These are phyloP conservation scores for Orthonychiurus folsomi DNA, from an alignment of 2,888 invertebrate genomes.

Conservation along the genomic window DNA sequence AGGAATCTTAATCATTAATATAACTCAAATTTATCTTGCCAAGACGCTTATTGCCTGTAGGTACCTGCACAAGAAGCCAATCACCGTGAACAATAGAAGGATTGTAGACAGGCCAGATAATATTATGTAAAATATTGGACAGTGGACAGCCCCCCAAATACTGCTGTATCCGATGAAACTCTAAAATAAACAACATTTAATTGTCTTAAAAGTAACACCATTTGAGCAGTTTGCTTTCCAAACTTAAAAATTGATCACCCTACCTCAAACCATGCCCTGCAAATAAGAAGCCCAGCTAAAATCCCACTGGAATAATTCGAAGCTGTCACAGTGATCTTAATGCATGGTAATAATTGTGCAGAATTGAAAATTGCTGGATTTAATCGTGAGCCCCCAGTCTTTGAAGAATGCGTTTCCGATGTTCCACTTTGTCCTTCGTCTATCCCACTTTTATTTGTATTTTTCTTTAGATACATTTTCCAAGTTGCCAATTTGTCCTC, in stretches of 20 bases:
- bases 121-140: not conserved
- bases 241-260: not conserved
- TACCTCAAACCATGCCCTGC: not conserved
- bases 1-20: not conserved
- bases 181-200: not conserved
- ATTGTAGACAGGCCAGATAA: not conserved
- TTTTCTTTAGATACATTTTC: no score
- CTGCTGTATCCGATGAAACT: not conserved
- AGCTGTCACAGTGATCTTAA: not conserved
- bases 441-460: no score
- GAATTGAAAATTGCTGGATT: not conserved
- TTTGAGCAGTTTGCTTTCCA: not conserved
- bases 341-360: not conserved
- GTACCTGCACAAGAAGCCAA: constrained; percentile 9
- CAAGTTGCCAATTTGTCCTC: not conserved
- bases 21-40: not conserved
- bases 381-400: not conserved
- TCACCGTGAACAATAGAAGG: not conserved
- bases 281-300: not conserved
- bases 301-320: constrained; percentile 1
- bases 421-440: no score
- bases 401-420: not conserved
- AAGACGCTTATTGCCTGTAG: not conserved
- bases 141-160: not conserved
- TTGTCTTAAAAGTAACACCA: not conserved